A percentile compares a stretch with the other conserved stretches of the same genome.
Conservation (phyloP, 2,888 invertebrate genomes). For the Sesia bembeciformis region DNA sequence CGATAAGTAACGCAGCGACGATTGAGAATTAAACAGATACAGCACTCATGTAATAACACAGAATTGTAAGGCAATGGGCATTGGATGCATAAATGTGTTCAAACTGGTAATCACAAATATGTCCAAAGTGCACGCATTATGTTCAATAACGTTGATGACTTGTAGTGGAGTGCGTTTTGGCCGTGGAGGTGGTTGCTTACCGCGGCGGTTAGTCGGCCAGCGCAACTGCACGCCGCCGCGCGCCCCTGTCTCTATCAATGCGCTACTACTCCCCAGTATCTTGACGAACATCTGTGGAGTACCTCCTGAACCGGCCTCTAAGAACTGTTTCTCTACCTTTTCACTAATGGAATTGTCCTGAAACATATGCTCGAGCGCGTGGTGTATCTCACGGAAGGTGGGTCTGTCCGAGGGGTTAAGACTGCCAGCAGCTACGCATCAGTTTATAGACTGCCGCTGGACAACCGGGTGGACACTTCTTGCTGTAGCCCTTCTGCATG, state of each 20-base stretch:
- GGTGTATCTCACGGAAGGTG: slow-evolving; percentile 96
- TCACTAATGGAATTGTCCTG: slow-evolving; percentile 93
- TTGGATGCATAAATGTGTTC: no score
- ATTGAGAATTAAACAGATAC: no score
- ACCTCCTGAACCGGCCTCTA: slow-evolving; percentile 70
- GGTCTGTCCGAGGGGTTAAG: slow-evolving; percentile 96
- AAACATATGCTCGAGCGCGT: slow-evolving; percentile 97
- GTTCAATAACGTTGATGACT: no score
- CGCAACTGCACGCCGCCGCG: slow-evolving; percentile 88
- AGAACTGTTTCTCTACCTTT: slow-evolving; percentile 96
- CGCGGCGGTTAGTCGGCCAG: slow-evolving; percentile 89
- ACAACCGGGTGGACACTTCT: slow-evolving; percentile 99
- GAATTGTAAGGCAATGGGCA: no score
- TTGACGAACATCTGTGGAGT: slow-evolving; percentile 74
- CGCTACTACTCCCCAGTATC: slow-evolving; percentile 21
- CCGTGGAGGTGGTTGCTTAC: slow-evolving; percentile 95
- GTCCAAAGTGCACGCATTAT: no score
- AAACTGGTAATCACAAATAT: no score
- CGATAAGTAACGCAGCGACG: no score
- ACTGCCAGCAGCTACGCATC: slow-evolving; percentile 99
- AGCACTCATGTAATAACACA: no score
- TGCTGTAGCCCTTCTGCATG: slow-evolving; percentile 87
- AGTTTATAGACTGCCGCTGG: slow-evolving; percentile 97
- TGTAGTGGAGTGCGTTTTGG: slow-evolving; percentile 84
- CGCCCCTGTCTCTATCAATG: slow-evolving; percentile 74